A percentile compares a stretch with the other conserved stretches of the same genome.
Conservation (phyloP, 2,113 vertebrate species). For the Podilymbus podiceps region DNA sequence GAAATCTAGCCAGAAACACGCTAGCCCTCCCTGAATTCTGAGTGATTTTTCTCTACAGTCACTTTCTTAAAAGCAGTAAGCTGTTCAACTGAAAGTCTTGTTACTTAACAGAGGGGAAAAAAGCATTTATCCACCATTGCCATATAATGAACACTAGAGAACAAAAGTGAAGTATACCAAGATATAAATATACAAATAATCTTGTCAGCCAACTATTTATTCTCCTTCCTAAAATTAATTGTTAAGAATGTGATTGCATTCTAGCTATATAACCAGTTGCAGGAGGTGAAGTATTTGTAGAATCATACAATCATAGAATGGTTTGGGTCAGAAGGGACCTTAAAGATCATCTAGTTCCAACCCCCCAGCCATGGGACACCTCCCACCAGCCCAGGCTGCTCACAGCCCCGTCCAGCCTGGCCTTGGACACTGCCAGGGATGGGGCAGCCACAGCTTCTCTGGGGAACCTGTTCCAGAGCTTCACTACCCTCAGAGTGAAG, state of each 20-base stretch:
- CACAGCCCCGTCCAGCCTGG: too few species aligned
- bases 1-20: neutral
- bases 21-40: neutral
- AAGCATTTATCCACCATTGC: neutral
- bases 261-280: neutral
- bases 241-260: neutral
- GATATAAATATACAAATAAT: slow-evolving; percentile 12
- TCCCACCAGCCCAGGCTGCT: too few species aligned
- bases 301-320: too few species aligned
- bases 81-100: neutral
- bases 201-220: neutral
- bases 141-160: neutral
- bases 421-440: too few species aligned
- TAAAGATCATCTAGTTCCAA: too few species aligned
- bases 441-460: too few species aligned
- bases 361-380: too few species aligned
- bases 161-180: neutral
- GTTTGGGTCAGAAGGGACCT: too few species aligned
- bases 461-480: too few species aligned
- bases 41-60: neutral
- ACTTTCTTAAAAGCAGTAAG: neutral
- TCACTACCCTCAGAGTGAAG: too few species aligned
- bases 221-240: slow-evolving; percentile 2
- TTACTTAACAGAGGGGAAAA: neutral
- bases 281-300: neutral